phyloP scores from a whole-genome alignment of 2,888 invertebrate genomes.

The Nycteola revayana region DNA sequence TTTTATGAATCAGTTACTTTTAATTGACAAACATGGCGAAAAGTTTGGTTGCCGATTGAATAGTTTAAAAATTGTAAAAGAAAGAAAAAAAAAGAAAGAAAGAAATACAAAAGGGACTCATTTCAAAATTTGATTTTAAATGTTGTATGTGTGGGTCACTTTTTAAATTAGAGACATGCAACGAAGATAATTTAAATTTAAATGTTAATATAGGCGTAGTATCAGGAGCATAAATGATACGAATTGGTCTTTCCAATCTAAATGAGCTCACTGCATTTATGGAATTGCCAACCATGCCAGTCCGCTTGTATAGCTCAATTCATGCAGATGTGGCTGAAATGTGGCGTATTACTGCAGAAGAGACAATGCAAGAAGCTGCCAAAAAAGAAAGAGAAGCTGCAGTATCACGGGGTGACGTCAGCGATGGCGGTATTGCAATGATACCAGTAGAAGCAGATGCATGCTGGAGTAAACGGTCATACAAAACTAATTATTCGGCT shows the following conservation, averaged over 20 bases:
- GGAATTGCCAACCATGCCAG: conserved; percentile 1
- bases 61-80: conserved; percentile 2
- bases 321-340: conserved; percentile 1
- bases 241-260: background rate
- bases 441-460: background rate
- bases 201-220: background rate
- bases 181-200: background rate
- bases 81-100: no score
- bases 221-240: background rate
- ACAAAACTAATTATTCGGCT: background rate
- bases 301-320: conserved; percentile 1
- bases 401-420: background rate
- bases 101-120: conserved; percentile 4
- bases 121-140: conserved; percentile 8
- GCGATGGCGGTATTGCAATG: background rate
- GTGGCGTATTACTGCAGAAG: conserved; percentile 4
- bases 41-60: conserved; percentile 4
- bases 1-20: conserved; percentile 3
- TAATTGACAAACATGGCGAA: conserved; percentile 4
- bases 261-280: background rate
- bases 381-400: background rate
- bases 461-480: background rate
- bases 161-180: conserved; percentile 9
- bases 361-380: conserved; percentile 5
- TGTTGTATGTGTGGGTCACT: conserved; percentile 9